These are phyloP conservation scores for Pogoniulus pusillus DNA, from an alignment of 2,797 vertebrate genomes.

Conservation along the genomic window DNA sequence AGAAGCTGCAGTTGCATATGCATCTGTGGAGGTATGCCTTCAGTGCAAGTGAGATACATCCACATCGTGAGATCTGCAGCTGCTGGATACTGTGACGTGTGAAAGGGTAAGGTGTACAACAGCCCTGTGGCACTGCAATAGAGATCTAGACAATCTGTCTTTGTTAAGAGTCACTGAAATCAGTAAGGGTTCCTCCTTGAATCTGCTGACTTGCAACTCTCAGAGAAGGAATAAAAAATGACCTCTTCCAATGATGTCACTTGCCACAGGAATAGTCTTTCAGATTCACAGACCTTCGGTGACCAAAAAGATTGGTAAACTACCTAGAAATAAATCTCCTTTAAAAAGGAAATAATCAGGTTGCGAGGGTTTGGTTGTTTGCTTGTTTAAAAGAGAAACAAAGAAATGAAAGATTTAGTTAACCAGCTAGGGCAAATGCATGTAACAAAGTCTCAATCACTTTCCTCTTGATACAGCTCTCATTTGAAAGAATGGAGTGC, in stretches of 20 bases:
- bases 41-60: background rate
- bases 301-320: background rate
- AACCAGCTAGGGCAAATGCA: background rate
- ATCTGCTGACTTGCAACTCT: background rate
- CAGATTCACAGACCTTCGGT: background rate
- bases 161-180: background rate
- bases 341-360: background rate
- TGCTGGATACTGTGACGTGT: background rate
- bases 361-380: no score
- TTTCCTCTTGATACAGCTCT: background rate
- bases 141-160: background rate
- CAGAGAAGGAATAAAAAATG: background rate
- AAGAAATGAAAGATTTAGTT: background rate
- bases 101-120: background rate
- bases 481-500: background rate
- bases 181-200: background rate
- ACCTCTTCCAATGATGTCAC: background rate
- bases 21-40: background rate
- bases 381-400: background rate
- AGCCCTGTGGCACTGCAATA: background rate
- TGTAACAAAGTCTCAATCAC: background rate
- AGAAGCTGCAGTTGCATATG: background rate
- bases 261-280: background rate
- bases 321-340: background rate
- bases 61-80: fast-evolving